These are phyloP conservation scores for Saccopteryx leptura DNA, from an alignment of 2,113 vertebrate species.

Conservation along the genomic window DNA sequence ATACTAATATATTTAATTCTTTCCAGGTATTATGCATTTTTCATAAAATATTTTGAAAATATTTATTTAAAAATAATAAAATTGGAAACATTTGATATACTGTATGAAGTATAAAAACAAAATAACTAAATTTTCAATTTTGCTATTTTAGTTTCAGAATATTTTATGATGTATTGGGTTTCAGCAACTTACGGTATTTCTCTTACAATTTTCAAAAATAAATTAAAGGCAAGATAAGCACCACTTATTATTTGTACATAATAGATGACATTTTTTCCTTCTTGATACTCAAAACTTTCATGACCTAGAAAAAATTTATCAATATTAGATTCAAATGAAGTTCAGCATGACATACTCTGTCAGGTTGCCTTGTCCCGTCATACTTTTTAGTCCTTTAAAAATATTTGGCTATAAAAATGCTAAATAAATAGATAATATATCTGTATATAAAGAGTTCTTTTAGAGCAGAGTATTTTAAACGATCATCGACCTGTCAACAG, in stretches of 20 bases:
- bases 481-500: background rate
- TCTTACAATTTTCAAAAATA: slow-evolving; percentile 68
- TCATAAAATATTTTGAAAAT: background rate
- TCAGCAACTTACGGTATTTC: slow-evolving; percentile 45
- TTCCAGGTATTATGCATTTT: background rate
- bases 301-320: slow-evolving; percentile 64
- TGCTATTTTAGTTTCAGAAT: background rate
- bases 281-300: slow-evolving; percentile 47
- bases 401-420: background rate
- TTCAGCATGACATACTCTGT: background rate
- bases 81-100: background rate
- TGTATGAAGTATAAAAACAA: background rate
- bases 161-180: background rate
- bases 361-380: background rate
- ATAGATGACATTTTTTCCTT: slow-evolving; percentile 50
- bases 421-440: background rate
- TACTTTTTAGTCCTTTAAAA: slow-evolving; percentile 19
- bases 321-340: slow-evolving; percentile 40
- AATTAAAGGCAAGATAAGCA: slow-evolving; percentile 69
- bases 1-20: background rate
- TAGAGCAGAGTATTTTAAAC: background rate
- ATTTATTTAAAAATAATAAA: slow-evolving; percentile 35
- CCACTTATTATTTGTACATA: slow-evolving; percentile 64
- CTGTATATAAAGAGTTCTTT: background rate
- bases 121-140: slow-evolving; percentile 7